A percentile compares a stretch with the other conserved stretches of the same genome.
These are phyloP conservation scores for Mycetomoellerius zeteki DNA, from an alignment of 1,140 invertebrate genomes.

Conservation along the genomic window DNA sequence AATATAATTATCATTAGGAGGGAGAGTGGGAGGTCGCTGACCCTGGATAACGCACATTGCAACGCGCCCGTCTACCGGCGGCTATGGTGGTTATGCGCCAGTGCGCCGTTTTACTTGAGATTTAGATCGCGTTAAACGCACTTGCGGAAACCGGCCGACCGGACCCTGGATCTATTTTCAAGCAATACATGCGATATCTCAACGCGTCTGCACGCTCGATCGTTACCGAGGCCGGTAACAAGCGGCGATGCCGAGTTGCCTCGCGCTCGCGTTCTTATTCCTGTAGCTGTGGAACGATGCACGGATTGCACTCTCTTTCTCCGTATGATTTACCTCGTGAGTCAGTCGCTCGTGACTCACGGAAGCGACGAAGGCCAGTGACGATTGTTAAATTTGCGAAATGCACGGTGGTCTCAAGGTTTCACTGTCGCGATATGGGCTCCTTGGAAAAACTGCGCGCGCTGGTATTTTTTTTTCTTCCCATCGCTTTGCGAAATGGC, in stretches of 20 bases:
- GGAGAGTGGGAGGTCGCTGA: conserved; percentile 57
- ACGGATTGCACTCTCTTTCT: not conserved
- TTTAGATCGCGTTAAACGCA: conserved; percentile 53
- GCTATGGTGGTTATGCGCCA: conserved; percentile 43
- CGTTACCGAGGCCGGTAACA: conserved; percentile 37
- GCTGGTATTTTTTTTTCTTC: not conserved
- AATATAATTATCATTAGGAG: conserved; percentile 75
- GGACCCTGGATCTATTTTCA: conserved; percentile 24
- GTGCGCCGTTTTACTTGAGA: conserved; percentile 40
- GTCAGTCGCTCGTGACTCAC: conserved; percentile 57
- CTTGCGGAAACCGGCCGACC: conserved; percentile 36
- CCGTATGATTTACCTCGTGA: conserved; percentile 36
- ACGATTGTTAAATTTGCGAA: conserved; percentile 50
- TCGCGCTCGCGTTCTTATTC: conserved; percentile 3
- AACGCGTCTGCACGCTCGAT: conserved; percentile 26
- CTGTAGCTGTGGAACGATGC: not conserved
- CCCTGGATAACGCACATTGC: conserved; percentile 59
- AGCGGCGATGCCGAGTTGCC: not conserved
- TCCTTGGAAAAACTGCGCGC: conserved; percentile 1
- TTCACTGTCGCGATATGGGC: not conserved
- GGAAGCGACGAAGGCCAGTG: conserved; percentile 57
- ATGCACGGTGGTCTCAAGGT: conserved; percentile 29
- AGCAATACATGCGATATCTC: conserved; percentile 31
- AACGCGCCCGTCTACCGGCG: conserved; percentile 18
- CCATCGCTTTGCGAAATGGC: not conserved